A percentile compares a stretch with the other conserved stretches of the same genome.
phyloP scores from a whole-genome alignment of 2,888 invertebrate genomes.

The Copidosoma aretas region DNA sequence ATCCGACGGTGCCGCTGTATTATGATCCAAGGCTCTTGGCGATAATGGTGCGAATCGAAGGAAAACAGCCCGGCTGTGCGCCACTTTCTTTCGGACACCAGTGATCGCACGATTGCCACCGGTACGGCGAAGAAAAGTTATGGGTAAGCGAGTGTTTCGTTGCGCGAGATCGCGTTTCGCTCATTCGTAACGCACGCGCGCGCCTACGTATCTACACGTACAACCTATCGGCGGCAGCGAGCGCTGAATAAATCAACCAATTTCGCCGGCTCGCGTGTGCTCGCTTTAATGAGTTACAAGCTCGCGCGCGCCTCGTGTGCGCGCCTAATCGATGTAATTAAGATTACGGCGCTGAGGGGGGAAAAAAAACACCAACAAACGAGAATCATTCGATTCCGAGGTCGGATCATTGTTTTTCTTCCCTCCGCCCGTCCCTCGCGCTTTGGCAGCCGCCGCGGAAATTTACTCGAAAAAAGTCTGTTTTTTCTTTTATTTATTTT shows the following conservation, averaged over 20 bases:
- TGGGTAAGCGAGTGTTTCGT: too few relatives aligned
- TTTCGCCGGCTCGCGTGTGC: neutral
- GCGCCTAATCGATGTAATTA: conserved; percentile 29
- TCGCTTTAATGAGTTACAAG: conserved; percentile 20
- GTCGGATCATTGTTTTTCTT: conserved; percentile 19
- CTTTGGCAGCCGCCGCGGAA: neutral
- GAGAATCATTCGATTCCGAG: conserved; percentile 22
- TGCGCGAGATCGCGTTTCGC: neutral
- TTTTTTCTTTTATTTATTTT: neutral
- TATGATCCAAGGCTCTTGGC: too few relatives aligned
- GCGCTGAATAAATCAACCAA: neutral
- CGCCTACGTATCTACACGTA: neutral
- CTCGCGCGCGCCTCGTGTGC: neutral
- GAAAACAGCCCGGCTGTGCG: too few relatives aligned
- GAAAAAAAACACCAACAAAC: neutral
- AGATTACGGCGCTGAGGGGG: conserved; percentile 24
- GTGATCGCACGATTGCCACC: too few relatives aligned
- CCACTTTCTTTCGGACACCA: too few relatives aligned
- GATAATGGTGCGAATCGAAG: too few relatives aligned
- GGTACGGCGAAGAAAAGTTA: too few relatives aligned
- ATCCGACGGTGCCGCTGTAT: too few relatives aligned
- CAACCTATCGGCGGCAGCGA: neutral
- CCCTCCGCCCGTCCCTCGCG: too few relatives aligned
- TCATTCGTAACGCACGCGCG: neutral
- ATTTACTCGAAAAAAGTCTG: too few relatives aligned